Evolutionary conservation across 2,113 vertebrate genomes (phyloP).

Genomic region (Myiagra hebetior): DNA sequence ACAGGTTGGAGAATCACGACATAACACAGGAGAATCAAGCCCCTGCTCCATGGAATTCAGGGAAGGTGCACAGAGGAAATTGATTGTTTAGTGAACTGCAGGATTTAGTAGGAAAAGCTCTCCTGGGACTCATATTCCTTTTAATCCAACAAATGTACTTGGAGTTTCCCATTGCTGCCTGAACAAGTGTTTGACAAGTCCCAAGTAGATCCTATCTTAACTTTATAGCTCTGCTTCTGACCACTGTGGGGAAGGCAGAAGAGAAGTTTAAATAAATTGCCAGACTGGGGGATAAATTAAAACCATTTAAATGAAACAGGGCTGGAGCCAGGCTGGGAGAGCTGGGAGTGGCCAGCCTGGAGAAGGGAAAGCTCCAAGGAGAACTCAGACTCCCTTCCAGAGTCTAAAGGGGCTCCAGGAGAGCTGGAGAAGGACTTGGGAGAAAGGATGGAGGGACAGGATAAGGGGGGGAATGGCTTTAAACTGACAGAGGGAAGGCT

Average conservation of each 20-base stretch:
- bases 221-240: background rate
- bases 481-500: background rate
- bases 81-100: background rate
- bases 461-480: rapidly evolving
- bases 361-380: background rate
- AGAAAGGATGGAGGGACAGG: rapidly evolving
- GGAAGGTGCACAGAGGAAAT: background rate
- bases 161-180: background rate
- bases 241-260: background rate
- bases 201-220: background rate
- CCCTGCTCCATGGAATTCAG: background rate
- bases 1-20: background rate
- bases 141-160: background rate
- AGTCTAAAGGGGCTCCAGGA: background rate
- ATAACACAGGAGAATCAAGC: background rate
- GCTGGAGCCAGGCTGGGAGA: background rate
- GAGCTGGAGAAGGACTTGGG: background rate
- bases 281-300: background rate
- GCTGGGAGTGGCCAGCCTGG: background rate
- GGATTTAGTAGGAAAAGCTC: background rate
- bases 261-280: background rate
- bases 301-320: background rate
- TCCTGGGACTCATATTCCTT: background rate
- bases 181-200: background rate
- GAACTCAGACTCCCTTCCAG: background rate